Conservation (phyloP, 2,797 vertebrate genomes). For the Meda fulgida region DNA sequence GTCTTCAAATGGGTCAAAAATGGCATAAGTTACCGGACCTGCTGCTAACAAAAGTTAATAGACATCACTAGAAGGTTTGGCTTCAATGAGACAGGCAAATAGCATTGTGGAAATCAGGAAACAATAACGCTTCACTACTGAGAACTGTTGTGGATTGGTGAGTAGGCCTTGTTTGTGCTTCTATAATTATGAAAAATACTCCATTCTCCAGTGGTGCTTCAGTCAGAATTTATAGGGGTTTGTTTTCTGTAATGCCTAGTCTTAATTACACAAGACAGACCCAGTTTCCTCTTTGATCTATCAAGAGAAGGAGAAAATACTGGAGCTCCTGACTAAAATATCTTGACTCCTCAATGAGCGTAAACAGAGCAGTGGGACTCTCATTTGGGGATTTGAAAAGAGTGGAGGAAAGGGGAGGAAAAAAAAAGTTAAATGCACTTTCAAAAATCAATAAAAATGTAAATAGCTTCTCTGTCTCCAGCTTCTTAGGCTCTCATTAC, state of each 20-base stretch:
- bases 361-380: slow-evolving; percentile 47
- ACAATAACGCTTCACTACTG: slow-evolving; percentile 13
- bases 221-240: slow-evolving; percentile 78
- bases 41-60: not conserved
- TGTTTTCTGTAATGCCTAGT: slow-evolving; percentile 81
- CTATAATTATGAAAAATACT: slow-evolving; percentile 76
- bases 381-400: slow-evolving; percentile 33
- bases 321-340: slow-evolving; percentile 78
- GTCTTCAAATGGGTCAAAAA: not conserved
- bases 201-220: slow-evolving; percentile 75
- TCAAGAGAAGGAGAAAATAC: slow-evolving; percentile 66
- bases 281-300: slow-evolving; percentile 82
- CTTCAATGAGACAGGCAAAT: slow-evolving; percentile 29
- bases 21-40: not conserved
- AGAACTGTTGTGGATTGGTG: slow-evolving; percentile 38
- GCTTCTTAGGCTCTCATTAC: slow-evolving; percentile 67
- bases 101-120: slow-evolving; percentile 5
- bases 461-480: slow-evolving; percentile 73
- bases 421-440: slow-evolving; percentile 57
- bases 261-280: slow-evolving; percentile 83
- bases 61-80: slow-evolving; percentile 10
- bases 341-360: slow-evolving; percentile 36
- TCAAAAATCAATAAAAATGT: slow-evolving; percentile 80
- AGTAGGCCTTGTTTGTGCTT: slow-evolving; percentile 73
- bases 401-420: slow-evolving; percentile 11